These are phyloP conservation scores for Lepisosteus osseus DNA, from an alignment of 2,113 vertebrate species.

Conservation along the genomic window DNA sequence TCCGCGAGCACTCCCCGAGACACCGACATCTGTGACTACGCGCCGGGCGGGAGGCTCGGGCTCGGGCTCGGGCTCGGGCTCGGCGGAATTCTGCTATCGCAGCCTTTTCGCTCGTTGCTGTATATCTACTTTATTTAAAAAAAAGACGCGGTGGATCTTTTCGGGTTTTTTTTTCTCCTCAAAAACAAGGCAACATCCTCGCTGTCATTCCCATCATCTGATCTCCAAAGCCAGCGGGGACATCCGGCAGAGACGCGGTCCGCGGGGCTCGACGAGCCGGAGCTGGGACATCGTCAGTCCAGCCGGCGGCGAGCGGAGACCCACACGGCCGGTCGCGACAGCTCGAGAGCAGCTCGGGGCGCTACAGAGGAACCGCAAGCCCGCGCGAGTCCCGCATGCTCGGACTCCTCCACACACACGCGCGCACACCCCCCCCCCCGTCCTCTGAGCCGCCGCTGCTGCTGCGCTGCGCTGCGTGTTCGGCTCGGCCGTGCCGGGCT, in stretches of 20 bases:
- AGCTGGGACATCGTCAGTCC: slow-evolving; percentile 50
- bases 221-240: slow-evolving; percentile 52
- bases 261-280: slow-evolving; percentile 40
- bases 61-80: slow-evolving; percentile 19
- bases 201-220: slow-evolving; percentile 42
- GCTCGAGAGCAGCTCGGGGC: slow-evolving; percentile 39
- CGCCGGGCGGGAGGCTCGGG: slow-evolving; percentile 31
- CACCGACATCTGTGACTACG: slow-evolving; percentile 22
- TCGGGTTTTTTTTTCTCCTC: slow-evolving; percentile 29
- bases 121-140: slow-evolving; percentile 11
- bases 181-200: slow-evolving; percentile 43
- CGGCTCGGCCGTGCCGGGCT: slow-evolving; percentile 49
- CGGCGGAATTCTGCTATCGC: slow-evolving; percentile 29
- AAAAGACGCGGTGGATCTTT: slow-evolving; percentile 20
- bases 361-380: slow-evolving; percentile 51
- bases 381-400: slow-evolving; percentile 53
- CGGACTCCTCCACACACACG: slow-evolving; percentile 43
- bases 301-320: too few relatives aligned
- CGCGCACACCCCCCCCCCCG: slow-evolving; percentile 44
- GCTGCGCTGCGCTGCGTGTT: slow-evolving; percentile 43
- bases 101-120: slow-evolving; percentile 34
- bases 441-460: slow-evolving; percentile 40
- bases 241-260: slow-evolving; percentile 48
- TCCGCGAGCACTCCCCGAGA: slow-evolving; percentile 39
- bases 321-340: slow-evolving; percentile 49